phyloP scores from a whole-genome alignment of 2,797 vertebrate genomes.

The Salarias fasciatus region DNA sequence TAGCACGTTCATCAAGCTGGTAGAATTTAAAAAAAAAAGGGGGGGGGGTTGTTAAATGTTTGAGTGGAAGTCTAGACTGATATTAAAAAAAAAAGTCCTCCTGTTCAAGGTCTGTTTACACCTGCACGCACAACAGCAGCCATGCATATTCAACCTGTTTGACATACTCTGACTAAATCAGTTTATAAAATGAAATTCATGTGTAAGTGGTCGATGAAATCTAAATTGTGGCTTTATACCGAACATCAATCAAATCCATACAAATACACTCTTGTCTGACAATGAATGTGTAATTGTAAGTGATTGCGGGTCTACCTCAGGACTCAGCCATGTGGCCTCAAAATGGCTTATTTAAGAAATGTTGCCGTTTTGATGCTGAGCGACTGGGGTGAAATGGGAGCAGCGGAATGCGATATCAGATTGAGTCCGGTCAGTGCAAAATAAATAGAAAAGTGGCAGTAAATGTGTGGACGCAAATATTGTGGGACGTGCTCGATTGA shows the following conservation, averaged over 20 bases:
- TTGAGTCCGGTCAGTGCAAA: constrained; percentile 30
- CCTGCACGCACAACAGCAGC: background rate
- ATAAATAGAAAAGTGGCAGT: constrained; percentile 37
- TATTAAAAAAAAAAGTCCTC: background rate
- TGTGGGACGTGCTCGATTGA: constrained; percentile 23
- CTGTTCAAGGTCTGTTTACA: constrained; percentile 11
- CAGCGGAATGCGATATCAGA: constrained; percentile 43
- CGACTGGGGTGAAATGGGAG: constrained; percentile 57
- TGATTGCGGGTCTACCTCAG: constrained; percentile 66
- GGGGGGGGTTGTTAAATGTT: background rate
- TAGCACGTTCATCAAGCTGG: constrained; percentile 21
- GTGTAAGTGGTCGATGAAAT: constrained; percentile 23
- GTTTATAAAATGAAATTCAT: constrained; percentile 8
- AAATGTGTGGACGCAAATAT: constrained; percentile 47
- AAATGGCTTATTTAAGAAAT: constrained; percentile 60
- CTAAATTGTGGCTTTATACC: constrained; percentile 28
- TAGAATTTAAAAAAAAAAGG: background rate
- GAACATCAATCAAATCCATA: constrained; percentile 21
- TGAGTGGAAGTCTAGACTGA: background rate
- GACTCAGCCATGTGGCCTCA: constrained; percentile 53
- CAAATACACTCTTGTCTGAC: constrained; percentile 41
- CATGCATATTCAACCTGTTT: background rate
- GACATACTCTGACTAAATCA: background rate
- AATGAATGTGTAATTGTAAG: constrained; percentile 51
- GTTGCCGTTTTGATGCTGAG: constrained; percentile 54